Evolutionary conservation across 2,113 vertebrate genomes (phyloP), one percentile per base, ranked within the genome.

Genomic region (Talpa occidentalis): DNA sequence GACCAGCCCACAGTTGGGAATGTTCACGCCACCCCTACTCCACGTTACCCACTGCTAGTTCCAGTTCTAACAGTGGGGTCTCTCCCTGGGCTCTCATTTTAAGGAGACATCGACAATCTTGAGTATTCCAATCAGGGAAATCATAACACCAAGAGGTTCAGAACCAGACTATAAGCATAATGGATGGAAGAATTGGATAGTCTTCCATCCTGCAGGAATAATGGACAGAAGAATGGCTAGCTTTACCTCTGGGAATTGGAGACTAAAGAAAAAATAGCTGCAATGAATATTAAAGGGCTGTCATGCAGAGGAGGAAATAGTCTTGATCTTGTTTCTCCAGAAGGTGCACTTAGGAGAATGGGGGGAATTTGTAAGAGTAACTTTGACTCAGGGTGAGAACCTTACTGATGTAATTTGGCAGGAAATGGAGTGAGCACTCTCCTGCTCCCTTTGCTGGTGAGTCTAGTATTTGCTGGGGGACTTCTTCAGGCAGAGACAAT

Each of bases 281-380:
- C 32, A 84, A 88, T 95, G 87, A 78, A 90, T 83, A 92, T 90
- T 69, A 95, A 94, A 83, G 74, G 17, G 67, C 70, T 92, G 22
- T 16, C 88, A 56, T 73, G 35, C 37, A 40, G 62, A 64, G 10
- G 42, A 67, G 10, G 21, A 76, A 69, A 42, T 5, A 37, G 47
- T n/a, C 22, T 77, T 78, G 67, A 85, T 86, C 60, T 52, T 80
- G 28, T 60, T 24, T 56, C 7, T 64, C 28, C 52, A 81, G 56
- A 81, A 86, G 59, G 60, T 30, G 35, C 9, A 56, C 5, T 56
- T 10, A 74, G 62, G 35, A 82, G 54, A 44, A 32, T 1, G 9
- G 42, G 79, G 40, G 56, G 24, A 32, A 78, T 66, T 74, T 92
- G 66, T 35, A 69, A 84, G 70, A 70, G 44, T 49, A 62, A 24